Evolutionary conservation across 2,888 invertebrate genomes (phyloP), one percentile per base, ranked within the genome.

Genomic region (Ennomos erosarius): DNA sequence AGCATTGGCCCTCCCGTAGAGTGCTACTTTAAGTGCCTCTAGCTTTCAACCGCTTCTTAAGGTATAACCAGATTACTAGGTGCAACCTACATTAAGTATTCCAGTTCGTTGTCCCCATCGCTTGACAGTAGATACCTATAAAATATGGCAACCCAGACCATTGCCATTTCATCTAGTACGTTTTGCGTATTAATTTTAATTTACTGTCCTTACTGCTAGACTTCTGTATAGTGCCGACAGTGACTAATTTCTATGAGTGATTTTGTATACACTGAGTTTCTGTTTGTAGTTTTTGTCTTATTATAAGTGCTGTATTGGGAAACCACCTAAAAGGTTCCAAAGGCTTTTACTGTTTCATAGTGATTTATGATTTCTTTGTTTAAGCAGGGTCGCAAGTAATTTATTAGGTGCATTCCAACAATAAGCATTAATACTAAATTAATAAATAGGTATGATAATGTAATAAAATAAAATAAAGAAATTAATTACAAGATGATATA

Each of bases 201-300:
- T 9, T 9, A 43, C 4, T 9, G 42, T 33, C 47, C 47, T 35
- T 54, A 54, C 54, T 55, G 39, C 35, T 1, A 0, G 9, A 3
- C 10, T 1, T 35, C 8, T 9, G 37, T 37, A 47, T 1, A 8
- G 45, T 16, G 12, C 38, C 10, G 51, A 51, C 57, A 57, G 51
- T 57, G 57, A 57, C 51, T 57, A 57, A 57, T 57, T 46, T 16
- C 33, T 11, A 50, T 54, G 54, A 59, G 49, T 59, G 45, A 59
- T 46, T 54, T 50, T 40, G 36, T 50, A 59, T 37, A 54, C 45
- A 48, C 12, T 6, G 40, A 33, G 40, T 45, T 16, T 49, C 34
- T 59, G 54, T 59, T 45, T 50, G 59, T 40, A 39, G 12, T 45
- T 49, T 37, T 40, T 50, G 54, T 59, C 54, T 54, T 59, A 44